These are phyloP conservation scores for Hylaea fasciaria DNA, from an alignment of 2,888 invertebrate species.

Conservation along the genomic window DNA sequence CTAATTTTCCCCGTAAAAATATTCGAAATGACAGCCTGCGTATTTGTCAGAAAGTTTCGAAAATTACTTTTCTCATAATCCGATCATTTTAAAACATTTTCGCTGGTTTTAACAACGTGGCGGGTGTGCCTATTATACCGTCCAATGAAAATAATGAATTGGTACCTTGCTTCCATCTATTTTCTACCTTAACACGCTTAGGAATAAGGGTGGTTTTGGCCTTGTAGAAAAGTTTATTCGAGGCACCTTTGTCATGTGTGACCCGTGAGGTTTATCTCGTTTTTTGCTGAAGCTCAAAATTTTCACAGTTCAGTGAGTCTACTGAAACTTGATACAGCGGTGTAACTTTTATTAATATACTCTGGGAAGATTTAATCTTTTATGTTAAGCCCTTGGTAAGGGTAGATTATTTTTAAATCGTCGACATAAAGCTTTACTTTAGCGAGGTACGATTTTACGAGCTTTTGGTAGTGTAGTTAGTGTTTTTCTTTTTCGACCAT, in stretches of 20 bases:
- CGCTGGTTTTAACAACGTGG: constrained; percentile 19
- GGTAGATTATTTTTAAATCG: too few species aligned
- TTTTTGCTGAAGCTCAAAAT: constrained; percentile 52
- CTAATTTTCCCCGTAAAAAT: background rate
- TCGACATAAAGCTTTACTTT: too few species aligned
- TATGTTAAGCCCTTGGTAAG: too few species aligned
- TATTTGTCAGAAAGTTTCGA: constrained; percentile 3
- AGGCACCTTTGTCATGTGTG: constrained; percentile 46
- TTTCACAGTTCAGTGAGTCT: constrained; percentile 50
- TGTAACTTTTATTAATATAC: constrained; percentile 25
- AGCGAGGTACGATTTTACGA: too few species aligned
- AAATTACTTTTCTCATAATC: constrained; percentile 26
- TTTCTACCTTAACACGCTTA: background rate
- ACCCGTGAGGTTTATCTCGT: constrained; percentile 48
- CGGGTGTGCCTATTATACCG: constrained; percentile 11
- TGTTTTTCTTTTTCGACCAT: too few species aligned
- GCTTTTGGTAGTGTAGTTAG: too few species aligned
- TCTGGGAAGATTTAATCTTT: background rate
- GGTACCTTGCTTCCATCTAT: constrained; percentile 7
- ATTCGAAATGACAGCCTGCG: background rate
- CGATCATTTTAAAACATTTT: constrained; percentile 27
- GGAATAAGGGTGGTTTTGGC: constrained; percentile 13
- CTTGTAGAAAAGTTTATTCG: background rate
- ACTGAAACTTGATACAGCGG: constrained; percentile 35
- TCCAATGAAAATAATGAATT: constrained; percentile 32